Conservation (phyloP, 2,888 invertebrate species). For the Lepetodrilus schrolli region DNA sequence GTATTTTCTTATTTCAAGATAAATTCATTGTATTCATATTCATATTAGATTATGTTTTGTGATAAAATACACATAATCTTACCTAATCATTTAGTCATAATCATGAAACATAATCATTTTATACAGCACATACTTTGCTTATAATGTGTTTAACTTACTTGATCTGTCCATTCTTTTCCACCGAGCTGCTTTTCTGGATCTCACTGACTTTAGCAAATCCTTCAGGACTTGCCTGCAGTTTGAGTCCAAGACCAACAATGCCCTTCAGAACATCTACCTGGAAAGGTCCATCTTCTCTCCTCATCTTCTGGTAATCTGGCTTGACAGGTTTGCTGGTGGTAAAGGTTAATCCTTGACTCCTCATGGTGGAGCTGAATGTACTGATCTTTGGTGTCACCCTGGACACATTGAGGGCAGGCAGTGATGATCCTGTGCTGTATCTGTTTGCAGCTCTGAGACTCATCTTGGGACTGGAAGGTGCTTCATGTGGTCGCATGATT, state of each 20-base stretch:
- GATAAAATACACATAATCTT: no score
- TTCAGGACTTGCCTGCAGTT: conserved; percentile 57
- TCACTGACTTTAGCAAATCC: conserved; percentile 61
- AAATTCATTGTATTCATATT: no score
- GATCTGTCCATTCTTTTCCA: conserved; percentile 67
- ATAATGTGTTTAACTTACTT: conserved; percentile 53
- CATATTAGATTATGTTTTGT: no score
- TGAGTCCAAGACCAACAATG: conserved; percentile 71
- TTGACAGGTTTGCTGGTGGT: conserved; percentile 34
- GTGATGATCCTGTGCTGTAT: not conserved
- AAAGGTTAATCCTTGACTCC: not conserved
- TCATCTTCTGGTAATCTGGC: conserved; percentile 49
- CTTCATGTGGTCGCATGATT: not conserved
- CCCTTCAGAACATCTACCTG: conserved; percentile 70
- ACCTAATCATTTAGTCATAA: no score
- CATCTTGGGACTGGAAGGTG: not conserved
- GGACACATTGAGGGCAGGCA: not conserved
- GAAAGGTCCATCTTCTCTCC: conserved; percentile 65
- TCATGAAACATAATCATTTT: no score
- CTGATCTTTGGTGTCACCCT: not conserved
- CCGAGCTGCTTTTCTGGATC: conserved; percentile 65
- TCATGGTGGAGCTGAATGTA: not conserved
- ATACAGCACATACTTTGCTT: not conserved
- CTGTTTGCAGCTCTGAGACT: not conserved
- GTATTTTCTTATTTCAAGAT: no score